Evolutionary conservation across 2,888 invertebrate genomes (phyloP), one percentile per base, ranked within the genome.

Genomic region (Synanthedon myopaeformis): DNA sequence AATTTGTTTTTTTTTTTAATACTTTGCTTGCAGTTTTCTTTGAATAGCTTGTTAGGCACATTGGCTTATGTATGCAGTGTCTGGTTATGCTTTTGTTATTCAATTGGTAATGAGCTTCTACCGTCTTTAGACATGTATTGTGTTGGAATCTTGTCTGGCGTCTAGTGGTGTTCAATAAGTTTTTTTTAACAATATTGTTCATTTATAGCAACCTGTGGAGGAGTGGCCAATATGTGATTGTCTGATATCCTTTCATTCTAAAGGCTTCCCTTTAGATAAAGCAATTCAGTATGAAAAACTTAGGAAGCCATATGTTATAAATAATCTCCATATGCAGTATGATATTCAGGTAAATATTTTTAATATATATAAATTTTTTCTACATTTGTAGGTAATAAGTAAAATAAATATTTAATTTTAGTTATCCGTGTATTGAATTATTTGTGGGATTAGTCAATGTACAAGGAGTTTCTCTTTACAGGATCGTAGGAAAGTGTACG

Each of bases 171-270:
- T 49, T 49, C 2, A 6, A 42, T 19, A 8, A 23, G 13, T 49
- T 50, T 48, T 49, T n/a, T 53, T 41, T 41, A 19, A 17, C 42
- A 35, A 6, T 28, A 51, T 52, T 11, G 41, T 58, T 58, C 52
- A 53, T 52, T 58, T 79, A 35, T 79, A 96, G 93, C 93, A 96
- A 82, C 94, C 97, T 1, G 96, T 99, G 17, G 98, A 99, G 76
- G 94, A 97, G 73, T 99, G 99, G 99, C 99, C 99, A 2, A 89
- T 94, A 53, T 98, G 98, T 74, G 99, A 99, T 85, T 99, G 98
- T 75, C 90, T 99, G 51, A 96, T 99, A 69, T 98, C 98, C 54
- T 99, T 99, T 82, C 98, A 98, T 82, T 98, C 98, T 4, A 96
- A 97, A 83, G 98, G 99, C 42, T 99, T 99, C 84, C 99, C 99